Evolutionary conservation across 2,888 invertebrate genomes (phyloP).

Genomic region (Stenoptilia bipunctidactyla): DNA sequence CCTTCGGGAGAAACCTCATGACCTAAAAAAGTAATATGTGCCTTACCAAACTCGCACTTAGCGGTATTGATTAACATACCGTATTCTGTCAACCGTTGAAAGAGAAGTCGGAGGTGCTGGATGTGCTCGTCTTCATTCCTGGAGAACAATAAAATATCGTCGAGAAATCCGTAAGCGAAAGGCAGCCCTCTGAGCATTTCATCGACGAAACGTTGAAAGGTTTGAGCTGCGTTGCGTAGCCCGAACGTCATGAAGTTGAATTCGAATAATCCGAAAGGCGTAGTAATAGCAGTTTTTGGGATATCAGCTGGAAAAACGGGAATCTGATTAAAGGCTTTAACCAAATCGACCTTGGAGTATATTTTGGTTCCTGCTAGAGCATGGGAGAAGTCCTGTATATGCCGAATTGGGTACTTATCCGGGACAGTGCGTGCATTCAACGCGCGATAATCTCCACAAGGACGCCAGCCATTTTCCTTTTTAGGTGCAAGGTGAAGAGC

Average conservation of each 20-base stretch:
- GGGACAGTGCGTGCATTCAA: slow-evolving; percentile 2
- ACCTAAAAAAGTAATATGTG: slow-evolving; percentile 18
- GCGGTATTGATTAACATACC: no score
- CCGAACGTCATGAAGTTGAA: neutral
- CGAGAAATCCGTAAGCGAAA: slow-evolving; percentile 18
- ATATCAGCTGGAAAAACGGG: slow-evolving; percentile 25
- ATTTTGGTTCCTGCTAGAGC: no score
- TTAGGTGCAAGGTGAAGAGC: slow-evolving; percentile 24
- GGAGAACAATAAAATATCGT: slow-evolving; percentile 7
- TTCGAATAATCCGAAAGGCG: no score
- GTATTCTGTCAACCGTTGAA: slow-evolving; percentile 18
- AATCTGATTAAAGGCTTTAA: no score
- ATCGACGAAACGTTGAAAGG: slow-evolving; percentile 14
- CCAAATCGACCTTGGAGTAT: no score
- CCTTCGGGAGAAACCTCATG: slow-evolving; percentile 2
- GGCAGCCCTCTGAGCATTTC: slow-evolving; percentile 9
- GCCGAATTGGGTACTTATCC: slow-evolving; percentile 5
- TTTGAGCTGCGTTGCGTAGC: slow-evolving; percentile 30
- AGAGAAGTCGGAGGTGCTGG: slow-evolving; percentile 15
- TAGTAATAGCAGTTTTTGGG: slow-evolving; percentile 25
- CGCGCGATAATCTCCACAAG: slow-evolving; percentile 24
- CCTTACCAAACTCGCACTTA: no score
- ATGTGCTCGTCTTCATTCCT: slow-evolving; percentile 15
- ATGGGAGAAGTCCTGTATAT: no score
- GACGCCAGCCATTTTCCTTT: slow-evolving; percentile 18